These are phyloP conservation scores for Hetaerina titia DNA, from an alignment of 2,888 invertebrate genomes.

Conservation along the genomic window DNA sequence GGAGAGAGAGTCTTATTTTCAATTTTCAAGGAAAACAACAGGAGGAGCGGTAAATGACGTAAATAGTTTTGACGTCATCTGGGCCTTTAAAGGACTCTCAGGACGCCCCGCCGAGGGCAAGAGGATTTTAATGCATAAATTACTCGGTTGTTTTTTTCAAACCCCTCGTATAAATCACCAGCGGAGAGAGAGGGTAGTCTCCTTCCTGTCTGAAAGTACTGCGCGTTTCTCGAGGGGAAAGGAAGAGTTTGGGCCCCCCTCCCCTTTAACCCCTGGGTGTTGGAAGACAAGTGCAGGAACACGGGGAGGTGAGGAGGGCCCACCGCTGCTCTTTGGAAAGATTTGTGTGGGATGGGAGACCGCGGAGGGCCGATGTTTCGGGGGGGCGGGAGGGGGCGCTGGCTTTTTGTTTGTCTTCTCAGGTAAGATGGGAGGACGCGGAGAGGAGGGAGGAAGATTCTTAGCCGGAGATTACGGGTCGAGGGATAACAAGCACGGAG, in stretches of 20 bases:
- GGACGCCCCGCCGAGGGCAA: background rate
- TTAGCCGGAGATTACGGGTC: background rate
- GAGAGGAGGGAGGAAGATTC: background rate
- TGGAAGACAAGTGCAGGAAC: background rate
- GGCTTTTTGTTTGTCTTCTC: background rate
- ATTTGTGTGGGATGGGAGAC: background rate
- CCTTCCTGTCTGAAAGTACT: background rate
- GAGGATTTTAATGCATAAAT: background rate
- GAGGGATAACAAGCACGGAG: background rate
- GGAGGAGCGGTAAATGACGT: background rate
- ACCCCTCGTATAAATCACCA: background rate
- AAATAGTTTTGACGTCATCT: background rate
- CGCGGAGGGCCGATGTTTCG: background rate
- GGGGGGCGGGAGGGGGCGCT: background rate
- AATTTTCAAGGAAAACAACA: too few species aligned
- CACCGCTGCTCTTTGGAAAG: background rate
- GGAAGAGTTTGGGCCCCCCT: background rate
- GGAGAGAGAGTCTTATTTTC: too few species aligned
- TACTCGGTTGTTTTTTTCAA: background rate
- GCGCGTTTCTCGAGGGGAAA: background rate
- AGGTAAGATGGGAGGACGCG: background rate
- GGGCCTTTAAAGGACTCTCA: slow-evolving; percentile 17
- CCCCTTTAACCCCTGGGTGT: background rate
- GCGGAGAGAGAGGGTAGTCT: background rate
- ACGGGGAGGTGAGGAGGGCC: background rate